Evolutionary conservation across 2,797 vertebrate species (phyloP).

Genomic region (Phyllotis vaccarum): DNA sequence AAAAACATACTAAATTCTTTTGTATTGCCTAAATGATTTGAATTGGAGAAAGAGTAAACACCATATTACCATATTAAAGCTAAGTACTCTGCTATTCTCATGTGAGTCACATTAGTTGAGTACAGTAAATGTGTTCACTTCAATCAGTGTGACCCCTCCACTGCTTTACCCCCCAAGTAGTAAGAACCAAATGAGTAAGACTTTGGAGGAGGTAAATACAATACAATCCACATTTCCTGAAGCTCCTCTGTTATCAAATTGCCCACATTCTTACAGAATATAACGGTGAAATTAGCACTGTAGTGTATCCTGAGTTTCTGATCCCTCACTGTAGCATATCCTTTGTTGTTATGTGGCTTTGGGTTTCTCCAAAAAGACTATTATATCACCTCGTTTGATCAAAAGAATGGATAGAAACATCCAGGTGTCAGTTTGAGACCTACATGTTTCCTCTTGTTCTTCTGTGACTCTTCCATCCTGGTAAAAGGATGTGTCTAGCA

Average conservation of each 20-base stretch:
- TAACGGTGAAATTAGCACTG: conserved; percentile 15
- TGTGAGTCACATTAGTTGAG: conserved; percentile 60
- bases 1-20: conserved; percentile 51
- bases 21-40: background rate
- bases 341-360: conserved; percentile 41
- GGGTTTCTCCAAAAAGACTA: conserved; percentile 36
- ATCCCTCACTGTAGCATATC: background rate
- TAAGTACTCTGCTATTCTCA: background rate
- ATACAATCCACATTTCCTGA: conserved; percentile 15
- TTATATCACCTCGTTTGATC: conserved; percentile 43
- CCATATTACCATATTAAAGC: background rate
- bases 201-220: conserved; percentile 47
- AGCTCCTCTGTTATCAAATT: conserved; percentile 53
- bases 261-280: conserved; percentile 31
- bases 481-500: background rate
- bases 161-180: conserved; percentile 6
- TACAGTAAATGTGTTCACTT: conserved; percentile 39
- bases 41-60: background rate
- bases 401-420: conserved; percentile 43
- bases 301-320: background rate
- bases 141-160: conserved; percentile 13
- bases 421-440: background rate
- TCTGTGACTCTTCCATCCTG: background rate
- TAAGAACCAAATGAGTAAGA: conserved; percentile 56
- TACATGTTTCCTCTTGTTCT: conserved; percentile 45